A percentile compares a stretch with the other conserved stretches of the same genome.
These are phyloP conservation scores for Contarinia nasturtii DNA, from an alignment of 1,140 invertebrate genomes.

Conservation along the genomic window DNA sequence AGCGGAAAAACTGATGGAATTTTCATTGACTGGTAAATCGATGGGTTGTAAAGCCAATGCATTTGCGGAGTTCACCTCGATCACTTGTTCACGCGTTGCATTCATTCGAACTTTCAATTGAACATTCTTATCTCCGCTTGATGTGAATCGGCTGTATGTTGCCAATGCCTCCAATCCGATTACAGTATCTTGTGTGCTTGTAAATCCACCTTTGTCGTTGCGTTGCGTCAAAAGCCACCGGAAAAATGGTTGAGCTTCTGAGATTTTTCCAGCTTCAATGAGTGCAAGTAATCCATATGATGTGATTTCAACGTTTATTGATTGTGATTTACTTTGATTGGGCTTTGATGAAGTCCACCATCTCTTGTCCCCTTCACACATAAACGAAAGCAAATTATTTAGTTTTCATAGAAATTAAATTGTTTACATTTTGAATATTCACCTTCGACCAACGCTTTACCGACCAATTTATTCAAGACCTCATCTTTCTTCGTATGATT, in stretches of 20 bases:
- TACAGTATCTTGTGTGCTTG: constrained; percentile 50
- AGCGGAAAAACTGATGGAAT: constrained; percentile 36
- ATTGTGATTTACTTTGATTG: not conserved
- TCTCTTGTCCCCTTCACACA: not conserved
- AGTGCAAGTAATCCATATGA: constrained; percentile 49
- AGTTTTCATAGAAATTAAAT: too few species aligned
- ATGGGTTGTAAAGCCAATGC: not conserved
- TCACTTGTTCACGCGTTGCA: constrained; percentile 12
- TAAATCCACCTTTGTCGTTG: constrained; percentile 58
- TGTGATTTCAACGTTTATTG: constrained; percentile 50
- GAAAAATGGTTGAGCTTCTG: constrained; percentile 33
- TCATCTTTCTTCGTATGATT: constrained; percentile 29
- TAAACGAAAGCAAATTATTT: not conserved
- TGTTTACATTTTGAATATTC: constrained; percentile 8
- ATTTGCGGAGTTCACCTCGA: constrained; percentile 11
- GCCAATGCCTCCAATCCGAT: constrained; percentile 43
- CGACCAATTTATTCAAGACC: constrained; percentile 9
- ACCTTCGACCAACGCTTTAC: constrained; percentile 12
- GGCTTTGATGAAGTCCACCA: not conserved
- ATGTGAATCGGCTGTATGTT: constrained; percentile 9
- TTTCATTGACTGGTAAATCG: constrained; percentile 11
- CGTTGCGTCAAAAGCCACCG: constrained; percentile 55
- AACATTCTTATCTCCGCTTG: constrained; percentile 15
- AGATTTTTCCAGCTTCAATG: constrained; percentile 33
- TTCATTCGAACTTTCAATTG: constrained; percentile 10